Conservation (phyloP, 2,113 vertebrate genomes). For the Percina caprodes region DNA sequence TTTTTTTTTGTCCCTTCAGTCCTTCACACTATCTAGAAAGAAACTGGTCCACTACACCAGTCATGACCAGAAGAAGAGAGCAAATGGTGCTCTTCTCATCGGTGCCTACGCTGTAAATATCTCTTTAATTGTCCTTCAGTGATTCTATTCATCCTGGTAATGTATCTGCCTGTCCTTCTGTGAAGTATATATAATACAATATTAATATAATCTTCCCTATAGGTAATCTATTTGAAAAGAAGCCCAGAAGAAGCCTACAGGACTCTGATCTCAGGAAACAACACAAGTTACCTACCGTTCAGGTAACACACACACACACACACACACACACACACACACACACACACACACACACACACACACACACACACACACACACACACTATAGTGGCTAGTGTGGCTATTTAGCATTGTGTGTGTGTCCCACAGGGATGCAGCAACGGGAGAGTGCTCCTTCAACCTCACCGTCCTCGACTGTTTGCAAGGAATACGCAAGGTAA, state of each 20-base stretch:
- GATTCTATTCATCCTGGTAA: background rate
- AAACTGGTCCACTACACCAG: constrained; percentile 92
- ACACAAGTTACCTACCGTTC: constrained; percentile 90
- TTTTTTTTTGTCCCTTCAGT: constrained; percentile 77
- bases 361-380: background rate
- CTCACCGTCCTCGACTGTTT: constrained; percentile 93
- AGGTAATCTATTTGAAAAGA: constrained; percentile 95
- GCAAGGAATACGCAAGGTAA: constrained; percentile 93
- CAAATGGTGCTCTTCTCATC: constrained; percentile 92
- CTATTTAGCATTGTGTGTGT: background rate
- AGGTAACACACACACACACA: constrained; percentile 82
- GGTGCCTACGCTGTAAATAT: constrained; percentile 92
- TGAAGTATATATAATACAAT: rapidly evolving
- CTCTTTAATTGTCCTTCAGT: background rate
- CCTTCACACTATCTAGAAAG: constrained; percentile 92
- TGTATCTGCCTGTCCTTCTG: background rate
- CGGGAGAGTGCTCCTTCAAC: constrained; percentile 91
- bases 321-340: constrained; percentile 4
- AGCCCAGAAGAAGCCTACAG: constrained; percentile 92
- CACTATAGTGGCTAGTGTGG: background rate
- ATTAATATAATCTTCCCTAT: background rate
- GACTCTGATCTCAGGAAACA: constrained; percentile 88
- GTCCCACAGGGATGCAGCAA: constrained; percentile 90
- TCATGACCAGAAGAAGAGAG: constrained; percentile 92
- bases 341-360: background rate